A percentile compares a stretch with the other conserved stretches of the same genome.
phyloP scores from a whole-genome alignment of 2,797 vertebrate genomes.

The Gobionotothen gibberifrons region DNA sequence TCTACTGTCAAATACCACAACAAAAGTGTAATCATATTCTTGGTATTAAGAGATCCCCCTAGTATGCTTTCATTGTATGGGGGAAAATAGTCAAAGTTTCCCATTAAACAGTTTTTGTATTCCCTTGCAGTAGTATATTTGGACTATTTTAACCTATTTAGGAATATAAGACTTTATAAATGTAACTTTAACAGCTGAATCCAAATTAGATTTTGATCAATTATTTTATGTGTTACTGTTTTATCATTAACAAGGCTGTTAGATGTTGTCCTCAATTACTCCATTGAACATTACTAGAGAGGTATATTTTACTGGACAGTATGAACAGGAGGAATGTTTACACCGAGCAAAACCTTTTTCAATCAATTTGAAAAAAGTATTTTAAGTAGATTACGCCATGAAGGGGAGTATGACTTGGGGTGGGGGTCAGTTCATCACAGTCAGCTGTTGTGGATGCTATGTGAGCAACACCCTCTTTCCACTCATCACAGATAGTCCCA shows the following conservation, averaged over 20 bases:
- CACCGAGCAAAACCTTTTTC: neutral
- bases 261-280: neutral
- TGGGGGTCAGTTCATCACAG: neutral
- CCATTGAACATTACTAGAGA: neutral
- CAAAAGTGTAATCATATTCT: too few species aligned
- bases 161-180: neutral
- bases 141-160: neutral
- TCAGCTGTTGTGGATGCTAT: neutral
- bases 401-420: neutral
- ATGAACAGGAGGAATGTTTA: neutral
- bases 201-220: slow-evolving; percentile 6
- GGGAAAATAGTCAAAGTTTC: neutral
- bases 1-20: too few species aligned
- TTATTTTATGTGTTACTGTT: slow-evolving; percentile 12
- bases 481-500: too few species aligned
- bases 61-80: neutral
- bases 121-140: neutral
- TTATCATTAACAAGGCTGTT: neutral
- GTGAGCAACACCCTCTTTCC: neutral
- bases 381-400: neutral
- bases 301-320: neutral
- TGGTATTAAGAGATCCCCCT: neutral
- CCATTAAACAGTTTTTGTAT: neutral
- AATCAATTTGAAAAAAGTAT: neutral
- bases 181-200: neutral